Conservation (phyloP, 2,797 vertebrate species). For the Onychomys arenicola region DNA sequence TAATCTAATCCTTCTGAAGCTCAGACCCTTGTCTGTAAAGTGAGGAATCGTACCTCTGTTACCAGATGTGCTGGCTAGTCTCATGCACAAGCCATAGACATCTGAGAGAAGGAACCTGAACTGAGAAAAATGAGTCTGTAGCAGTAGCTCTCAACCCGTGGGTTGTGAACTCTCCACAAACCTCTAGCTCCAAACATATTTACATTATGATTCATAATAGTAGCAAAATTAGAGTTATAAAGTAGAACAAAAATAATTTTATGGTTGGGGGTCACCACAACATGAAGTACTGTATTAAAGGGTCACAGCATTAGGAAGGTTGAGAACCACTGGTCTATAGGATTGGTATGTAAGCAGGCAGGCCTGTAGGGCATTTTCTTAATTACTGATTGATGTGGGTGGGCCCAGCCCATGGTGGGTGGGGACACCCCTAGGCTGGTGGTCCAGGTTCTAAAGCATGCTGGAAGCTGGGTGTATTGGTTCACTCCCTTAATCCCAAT, state of each 20-base stretch:
- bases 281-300: not conserved
- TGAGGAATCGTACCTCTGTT: not conserved
- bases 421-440: not conserved
- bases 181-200: not conserved
- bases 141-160: not conserved
- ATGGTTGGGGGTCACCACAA: not conserved
- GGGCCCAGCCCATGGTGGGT: not conserved
- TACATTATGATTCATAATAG: not conserved
- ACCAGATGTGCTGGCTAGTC: not conserved
- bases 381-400: not conserved
- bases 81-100: too few relatives aligned
- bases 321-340: not conserved
- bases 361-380: not conserved
- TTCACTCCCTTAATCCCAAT: not conserved
- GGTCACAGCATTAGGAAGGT: not conserved
- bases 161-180: not conserved
- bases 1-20: constrained; percentile 49
- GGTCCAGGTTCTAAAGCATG: not conserved
- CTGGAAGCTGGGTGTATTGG: not conserved
- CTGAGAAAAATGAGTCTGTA: not conserved
- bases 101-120: not conserved
- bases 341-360: not conserved
- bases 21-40: constrained; percentile 36
- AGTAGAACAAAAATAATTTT: not conserved
- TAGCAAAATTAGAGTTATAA: not conserved